These are phyloP conservation scores for Tokudaia tokunoshimensis DNA, from an alignment of 2,797 vertebrate species.

Conservation along the genomic window DNA sequence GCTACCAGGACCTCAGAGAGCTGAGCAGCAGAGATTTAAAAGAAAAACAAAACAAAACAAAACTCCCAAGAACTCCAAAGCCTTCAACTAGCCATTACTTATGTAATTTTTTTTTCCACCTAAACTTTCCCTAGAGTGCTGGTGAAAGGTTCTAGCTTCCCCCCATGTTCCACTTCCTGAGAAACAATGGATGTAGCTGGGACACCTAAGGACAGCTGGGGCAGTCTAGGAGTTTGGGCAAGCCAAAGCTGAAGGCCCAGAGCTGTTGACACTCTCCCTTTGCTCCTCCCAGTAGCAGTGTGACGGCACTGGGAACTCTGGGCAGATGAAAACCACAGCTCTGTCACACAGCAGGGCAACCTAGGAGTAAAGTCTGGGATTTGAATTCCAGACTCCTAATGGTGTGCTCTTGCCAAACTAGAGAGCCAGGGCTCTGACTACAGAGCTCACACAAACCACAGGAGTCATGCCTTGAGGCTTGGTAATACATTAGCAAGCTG, in stretches of 20 bases:
- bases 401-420: background rate
- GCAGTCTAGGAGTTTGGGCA: background rate
- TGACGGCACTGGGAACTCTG: background rate
- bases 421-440: background rate
- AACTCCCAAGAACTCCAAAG: slow-evolving; percentile 35
- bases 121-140: background rate
- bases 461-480: background rate
- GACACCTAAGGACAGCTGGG: no score
- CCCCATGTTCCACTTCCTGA: background rate
- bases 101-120: slow-evolving; percentile 4
- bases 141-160: background rate
- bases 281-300: background rate
- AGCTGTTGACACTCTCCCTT: background rate
- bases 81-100: slow-evolving; percentile 1
- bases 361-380: background rate
- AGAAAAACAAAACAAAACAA: background rate
- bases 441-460: background rate
- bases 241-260: background rate
- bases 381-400: background rate
- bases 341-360: background rate
- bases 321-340: background rate
- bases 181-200: background rate
- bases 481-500: background rate
- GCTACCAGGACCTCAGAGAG: background rate
- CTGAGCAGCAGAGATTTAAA: slow-evolving; percentile 16